These are phyloP conservation scores for Rhinogobio ventralis DNA, from an alignment of 2,797 vertebrate species.

Conservation along the genomic window DNA sequence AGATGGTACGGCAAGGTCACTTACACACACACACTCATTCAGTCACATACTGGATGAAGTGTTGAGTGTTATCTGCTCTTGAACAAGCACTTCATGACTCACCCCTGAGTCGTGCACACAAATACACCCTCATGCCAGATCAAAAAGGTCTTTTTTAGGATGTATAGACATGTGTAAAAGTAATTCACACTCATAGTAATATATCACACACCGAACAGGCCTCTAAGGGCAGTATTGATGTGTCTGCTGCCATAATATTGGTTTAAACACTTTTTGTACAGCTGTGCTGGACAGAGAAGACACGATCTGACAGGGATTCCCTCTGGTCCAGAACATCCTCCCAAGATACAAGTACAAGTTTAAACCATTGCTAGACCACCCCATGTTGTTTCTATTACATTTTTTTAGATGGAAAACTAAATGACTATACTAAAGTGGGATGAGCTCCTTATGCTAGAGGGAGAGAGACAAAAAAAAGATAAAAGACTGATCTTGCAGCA, in stretches of 20 bases:
- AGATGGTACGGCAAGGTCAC: slow-evolving; percentile 46
- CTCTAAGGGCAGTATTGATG: slow-evolving; percentile 4
- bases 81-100: slow-evolving; percentile 4
- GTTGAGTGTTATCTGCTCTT: slow-evolving; percentile 25
- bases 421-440: neutral
- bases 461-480: neutral
- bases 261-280: neutral
- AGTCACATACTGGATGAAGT: slow-evolving; percentile 19
- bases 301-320: slow-evolving; percentile 8
- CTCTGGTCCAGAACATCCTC: slow-evolving; percentile 4
- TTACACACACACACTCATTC: slow-evolving; percentile 4
- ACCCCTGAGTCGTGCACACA: neutral
- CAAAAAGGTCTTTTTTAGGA: neutral
- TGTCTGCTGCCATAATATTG: slow-evolving; percentile 1
- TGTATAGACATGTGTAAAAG: neutral
- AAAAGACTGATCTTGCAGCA: slow-evolving; percentile 18
- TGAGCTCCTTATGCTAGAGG: neutral
- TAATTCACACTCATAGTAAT: neutral
- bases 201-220: neutral
- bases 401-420: neutral
- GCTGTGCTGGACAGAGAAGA: slow-evolving; percentile 1
- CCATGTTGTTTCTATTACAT: neutral
- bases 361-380: neutral
- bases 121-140: slow-evolving; percentile 6
- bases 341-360: neutral